phyloP scores from a whole-genome alignment of 2,888 invertebrate genomes.

The Platycheirus rosarum region DNA sequence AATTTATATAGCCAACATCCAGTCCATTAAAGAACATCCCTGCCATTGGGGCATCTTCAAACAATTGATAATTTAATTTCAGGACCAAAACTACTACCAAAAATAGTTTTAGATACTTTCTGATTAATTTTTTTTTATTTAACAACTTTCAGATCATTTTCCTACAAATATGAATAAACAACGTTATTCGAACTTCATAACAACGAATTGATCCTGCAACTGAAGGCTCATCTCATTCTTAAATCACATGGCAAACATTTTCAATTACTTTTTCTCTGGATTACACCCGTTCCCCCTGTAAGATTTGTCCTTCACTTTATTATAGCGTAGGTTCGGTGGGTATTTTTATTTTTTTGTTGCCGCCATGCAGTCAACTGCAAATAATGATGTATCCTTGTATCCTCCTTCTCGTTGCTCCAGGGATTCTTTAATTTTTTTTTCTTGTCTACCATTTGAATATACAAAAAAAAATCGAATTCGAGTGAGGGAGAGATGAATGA shows the following conservation, averaged over 20 bases:
- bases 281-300: background rate
- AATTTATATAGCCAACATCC: too few species aligned
- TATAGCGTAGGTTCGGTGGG: slow-evolving; percentile 49
- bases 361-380: slow-evolving; percentile 70
- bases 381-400: slow-evolving; percentile 71
- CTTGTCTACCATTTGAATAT: slow-evolving; percentile 37
- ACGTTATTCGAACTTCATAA: slow-evolving; percentile 16
- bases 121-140: too few species aligned
- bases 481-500: slow-evolving; percentile 12
- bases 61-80: too few species aligned
- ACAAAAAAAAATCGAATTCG: too few species aligned
- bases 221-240: slow-evolving; percentile 72
- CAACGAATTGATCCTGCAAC: slow-evolving; percentile 55
- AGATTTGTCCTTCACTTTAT: background rate
- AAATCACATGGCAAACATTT: slow-evolving; percentile 66
- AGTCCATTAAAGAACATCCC: too few species aligned
- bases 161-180: too few species aligned
- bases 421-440: slow-evolving; percentile 60
- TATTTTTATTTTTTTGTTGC: slow-evolving; percentile 30
- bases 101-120: too few species aligned
- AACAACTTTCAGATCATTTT: too few species aligned
- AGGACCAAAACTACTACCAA: too few species aligned
- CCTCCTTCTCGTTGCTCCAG: slow-evolving; percentile 47
- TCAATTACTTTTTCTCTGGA: slow-evolving; percentile 64
- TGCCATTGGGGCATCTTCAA: too few species aligned